Evolutionary conservation across 2,888 invertebrate genomes (phyloP).

Genomic region (Sthenelais limicola): DNA sequence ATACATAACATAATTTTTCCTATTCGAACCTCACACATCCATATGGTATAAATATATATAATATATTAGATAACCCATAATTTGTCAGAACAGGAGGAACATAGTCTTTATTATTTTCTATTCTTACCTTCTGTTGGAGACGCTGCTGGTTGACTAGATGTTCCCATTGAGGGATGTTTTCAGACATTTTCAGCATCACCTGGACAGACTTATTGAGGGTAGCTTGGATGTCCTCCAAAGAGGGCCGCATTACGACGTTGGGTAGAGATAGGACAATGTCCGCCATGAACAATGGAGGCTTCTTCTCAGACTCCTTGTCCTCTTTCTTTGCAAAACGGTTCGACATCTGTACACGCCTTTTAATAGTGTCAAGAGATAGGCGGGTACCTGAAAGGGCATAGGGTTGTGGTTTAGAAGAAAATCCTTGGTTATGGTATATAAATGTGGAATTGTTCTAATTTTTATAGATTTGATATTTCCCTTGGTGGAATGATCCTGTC

Average conservation of each 20-base stretch:
- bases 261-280: constrained; percentile 90
- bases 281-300: constrained; percentile 80
- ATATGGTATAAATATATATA: too few relatives aligned
- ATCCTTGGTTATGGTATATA: not conserved
- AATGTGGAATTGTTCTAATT: not conserved
- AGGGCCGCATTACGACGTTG: constrained; percentile 86
- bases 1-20: too few relatives aligned
- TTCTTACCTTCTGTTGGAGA: constrained; percentile 65
- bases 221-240: constrained; percentile 92
- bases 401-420: not conserved
- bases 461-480: not conserved
- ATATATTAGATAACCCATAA: too few relatives aligned
- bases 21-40: too few relatives aligned
- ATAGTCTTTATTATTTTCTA: too few relatives aligned
- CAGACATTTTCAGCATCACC: constrained; percentile 88
- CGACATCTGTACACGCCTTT: constrained; percentile 69
- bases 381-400: constrained; percentile 62
- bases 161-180: constrained; percentile 93
- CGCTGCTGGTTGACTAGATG: constrained; percentile 76
- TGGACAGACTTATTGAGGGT: constrained; percentile 86
- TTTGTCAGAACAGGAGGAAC: too few relatives aligned
- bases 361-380: constrained; percentile 71
- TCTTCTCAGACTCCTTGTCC: constrained; percentile 56
- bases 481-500: not conserved
- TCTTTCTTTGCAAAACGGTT: constrained; percentile 67